Percentiles rank a stretch among this genome's conserved stretches.
phyloP scores from a whole-genome alignment of 2,888 invertebrate species.

The Sericinus montela region DNA sequence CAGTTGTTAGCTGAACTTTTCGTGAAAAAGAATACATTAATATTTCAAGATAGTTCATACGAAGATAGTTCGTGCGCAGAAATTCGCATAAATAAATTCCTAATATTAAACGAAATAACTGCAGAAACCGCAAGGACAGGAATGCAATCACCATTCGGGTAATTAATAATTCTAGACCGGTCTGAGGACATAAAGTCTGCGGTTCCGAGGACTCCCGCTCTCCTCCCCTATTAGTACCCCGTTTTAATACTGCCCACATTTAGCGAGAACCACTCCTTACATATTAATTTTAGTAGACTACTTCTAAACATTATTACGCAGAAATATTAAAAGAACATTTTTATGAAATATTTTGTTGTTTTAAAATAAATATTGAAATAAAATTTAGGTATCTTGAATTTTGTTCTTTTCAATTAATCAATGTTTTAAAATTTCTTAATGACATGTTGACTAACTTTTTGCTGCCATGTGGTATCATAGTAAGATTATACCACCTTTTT shows the following conservation, averaged over 20 bases:
- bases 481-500: too few relatives aligned
- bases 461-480: too few relatives aligned
- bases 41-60: too few relatives aligned
- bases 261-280: constrained; percentile 56
- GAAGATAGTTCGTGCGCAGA: background rate
- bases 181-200: constrained; percentile 72
- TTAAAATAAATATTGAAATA: too few relatives aligned
- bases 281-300: constrained; percentile 63
- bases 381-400: too few relatives aligned
- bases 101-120: constrained; percentile 26
- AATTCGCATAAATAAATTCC: constrained; percentile 9
- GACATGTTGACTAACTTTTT: too few relatives aligned
- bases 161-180: constrained; percentile 75
- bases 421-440: too few relatives aligned
- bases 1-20: too few relatives aligned
- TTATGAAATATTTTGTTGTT: background rate
- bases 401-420: too few relatives aligned
- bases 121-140: constrained; percentile 51
- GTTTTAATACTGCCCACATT: constrained; percentile 72
- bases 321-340: constrained; percentile 14
- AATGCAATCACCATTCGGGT: constrained; percentile 72
- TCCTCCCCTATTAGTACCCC: constrained; percentile 59
- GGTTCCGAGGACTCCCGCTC: constrained; percentile 41
- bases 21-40: too few relatives aligned
- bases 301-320: constrained; percentile 25